phyloP scores from a whole-genome alignment of 2,113 vertebrate species.

The Elephas maximus region DNA sequence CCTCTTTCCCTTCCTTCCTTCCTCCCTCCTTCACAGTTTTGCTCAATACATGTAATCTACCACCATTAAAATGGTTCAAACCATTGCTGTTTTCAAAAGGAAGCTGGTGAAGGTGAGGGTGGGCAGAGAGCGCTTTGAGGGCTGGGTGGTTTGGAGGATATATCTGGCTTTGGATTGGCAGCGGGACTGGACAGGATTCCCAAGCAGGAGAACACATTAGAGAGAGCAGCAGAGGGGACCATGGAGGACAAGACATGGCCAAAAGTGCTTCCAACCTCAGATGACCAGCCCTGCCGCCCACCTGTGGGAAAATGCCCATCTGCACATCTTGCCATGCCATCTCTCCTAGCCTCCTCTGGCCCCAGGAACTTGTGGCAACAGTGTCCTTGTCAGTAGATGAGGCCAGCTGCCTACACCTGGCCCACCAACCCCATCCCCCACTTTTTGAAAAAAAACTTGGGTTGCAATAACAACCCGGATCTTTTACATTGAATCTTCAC shows the following conservation, averaged over 20 bases:
- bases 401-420: background rate
- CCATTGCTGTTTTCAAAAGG: background rate
- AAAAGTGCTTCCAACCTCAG: rapidly evolving
- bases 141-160: background rate
- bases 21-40: background rate
- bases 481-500: background rate
- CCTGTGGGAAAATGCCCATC: rapidly evolving
- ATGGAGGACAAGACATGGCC: rapidly evolving
- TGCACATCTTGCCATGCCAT: rapidly evolving
- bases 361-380: background rate
- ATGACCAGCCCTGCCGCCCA: rapidly evolving
- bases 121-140: background rate
- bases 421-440: background rate
- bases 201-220: too few species aligned
- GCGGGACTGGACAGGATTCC: background rate
- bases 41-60: background rate
- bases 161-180: background rate
- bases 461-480: rapidly evolving
- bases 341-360: background rate
- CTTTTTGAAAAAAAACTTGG: too few species aligned
- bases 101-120: background rate
- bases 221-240: background rate
- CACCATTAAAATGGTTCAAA: background rate
- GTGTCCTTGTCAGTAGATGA: background rate
- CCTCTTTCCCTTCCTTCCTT: too few species aligned